Conservation (phyloP, 1,140 invertebrate species). For the Drosophila lini region DNA sequence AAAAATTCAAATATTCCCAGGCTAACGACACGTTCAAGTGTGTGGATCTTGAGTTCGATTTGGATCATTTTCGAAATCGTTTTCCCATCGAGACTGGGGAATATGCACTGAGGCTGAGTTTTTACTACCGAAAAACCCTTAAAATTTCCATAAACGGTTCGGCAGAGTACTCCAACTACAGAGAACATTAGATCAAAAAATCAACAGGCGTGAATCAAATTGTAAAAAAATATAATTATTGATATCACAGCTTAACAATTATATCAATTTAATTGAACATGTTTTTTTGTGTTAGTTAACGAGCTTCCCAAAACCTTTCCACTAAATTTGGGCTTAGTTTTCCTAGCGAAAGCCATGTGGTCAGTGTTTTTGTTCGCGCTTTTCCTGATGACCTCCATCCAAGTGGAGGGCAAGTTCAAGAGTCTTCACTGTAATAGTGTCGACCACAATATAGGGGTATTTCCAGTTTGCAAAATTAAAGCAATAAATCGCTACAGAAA, state of each 20-base stretch:
- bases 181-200: not conserved
- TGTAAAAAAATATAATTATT: not conserved
- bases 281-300: slow-evolving; percentile 1
- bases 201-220: too few relatives aligned
- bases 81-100: slow-evolving; percentile 26
- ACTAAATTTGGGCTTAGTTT: not conserved
- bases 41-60: slow-evolving; percentile 8
- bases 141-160: slow-evolving; percentile 4
- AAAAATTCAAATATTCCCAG: not conserved
- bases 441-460: not conserved
- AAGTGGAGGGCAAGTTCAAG: slow-evolving; percentile 13
- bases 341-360: not conserved
- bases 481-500: slow-evolving; percentile 21
- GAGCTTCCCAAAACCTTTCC: not conserved
- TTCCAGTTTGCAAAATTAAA: slow-evolving; percentile 20
- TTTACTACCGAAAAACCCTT: slow-evolving; percentile 9
- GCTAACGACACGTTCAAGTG: not conserved
- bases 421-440: slow-evolving; percentile 7
- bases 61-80: slow-evolving; percentile 8
- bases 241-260: not conserved
- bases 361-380: not conserved
- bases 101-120: slow-evolving; percentile 13
- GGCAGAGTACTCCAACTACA: slow-evolving; percentile 8
- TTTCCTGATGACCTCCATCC: not conserved
- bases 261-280: not conserved